These are phyloP conservation scores for Lasioglossum oenotherae DNA, from an alignment of 2,888 invertebrate genomes.

Conservation along the genomic window DNA sequence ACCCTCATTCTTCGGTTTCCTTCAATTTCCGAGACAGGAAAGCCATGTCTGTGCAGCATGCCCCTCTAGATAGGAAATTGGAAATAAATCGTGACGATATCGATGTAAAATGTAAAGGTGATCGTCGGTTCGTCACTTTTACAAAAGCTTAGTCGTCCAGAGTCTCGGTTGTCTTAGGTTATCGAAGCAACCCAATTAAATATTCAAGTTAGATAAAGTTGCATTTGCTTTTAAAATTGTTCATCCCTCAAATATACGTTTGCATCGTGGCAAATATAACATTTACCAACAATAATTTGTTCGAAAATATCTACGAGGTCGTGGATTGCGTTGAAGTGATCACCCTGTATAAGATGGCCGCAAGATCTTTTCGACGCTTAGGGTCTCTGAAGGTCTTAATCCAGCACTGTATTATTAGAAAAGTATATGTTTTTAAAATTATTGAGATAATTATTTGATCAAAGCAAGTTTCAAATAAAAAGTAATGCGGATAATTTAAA, in stretches of 20 bases:
- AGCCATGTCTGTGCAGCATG: conserved; percentile 30
- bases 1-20: conserved; percentile 51
- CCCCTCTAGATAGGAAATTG: conserved; percentile 45
- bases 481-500: neutral
- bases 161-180: neutral
- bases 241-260: neutral
- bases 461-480: neutral
- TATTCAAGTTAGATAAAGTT: neutral
- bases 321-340: neutral
- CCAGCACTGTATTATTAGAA: too few species aligned
- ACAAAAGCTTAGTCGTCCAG: neutral
- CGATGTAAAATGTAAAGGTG: conserved; percentile 38
- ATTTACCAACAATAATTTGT: too few species aligned
- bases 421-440: neutral
- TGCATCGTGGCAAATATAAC: too few species aligned
- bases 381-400: neutral
- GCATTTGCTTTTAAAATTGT: neutral
- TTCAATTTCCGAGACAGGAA: conserved; percentile 56
- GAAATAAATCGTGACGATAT: conserved; percentile 57
- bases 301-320: neutral
- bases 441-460: neutral
- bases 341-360: neutral
- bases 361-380: neutral
- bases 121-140: conserved; percentile 15
- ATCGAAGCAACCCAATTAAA: neutral